Base-by-base conservation (phyloP, 2,113 vertebrate species). In the Aphyosemion australe region DNA sequence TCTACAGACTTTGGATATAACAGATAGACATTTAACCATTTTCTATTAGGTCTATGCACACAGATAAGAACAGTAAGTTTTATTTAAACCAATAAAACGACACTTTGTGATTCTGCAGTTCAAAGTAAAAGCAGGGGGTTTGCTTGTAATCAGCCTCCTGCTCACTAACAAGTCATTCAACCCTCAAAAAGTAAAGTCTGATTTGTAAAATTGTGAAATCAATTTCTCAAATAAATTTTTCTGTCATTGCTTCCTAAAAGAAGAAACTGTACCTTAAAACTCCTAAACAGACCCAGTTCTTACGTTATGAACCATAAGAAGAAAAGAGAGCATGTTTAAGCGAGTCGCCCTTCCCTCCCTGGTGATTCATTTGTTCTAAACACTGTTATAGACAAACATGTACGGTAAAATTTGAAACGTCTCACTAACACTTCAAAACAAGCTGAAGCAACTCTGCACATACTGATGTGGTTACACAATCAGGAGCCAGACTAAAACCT, bases 401-500 rank as follows among this genome's bases (percentile, higher is more conserved):
- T 65, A 45, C 32, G 39, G 41, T 20, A 14, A 50, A 32, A 21
- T 9, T 39, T 11, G 12, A 49, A 69, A 62, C 26, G 37, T 66
- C 16, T 49, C 47, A 42, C 64, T 37, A 58, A 49, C 3, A 8
- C 53, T 47, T 37, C 19, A 45, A 65, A 76, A 66, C 72, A 81
- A 39, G 67, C 66, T 75, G 57, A 61, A 78, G 71, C 72, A 64
- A 73, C 58, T 19, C 37, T 14, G 21, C 61, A 63, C 59, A 67
- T 56, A 32, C 64, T 78, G 53, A 66, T 71, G 76, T 56, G 20
- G 32, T 66, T 72, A 82, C 64, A 64, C 49, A 70, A 7, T 72
- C 41, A 58, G 74, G 69, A 62, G n/a, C 81, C 78, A 72, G 78
- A 76, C 66, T 79, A 8, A 82, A 45, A 50, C 14, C n/a, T 32